Evolutionary conservation across 2,888 invertebrate species (phyloP).

Genomic region (Pycnomerus fuliginosus): DNA sequence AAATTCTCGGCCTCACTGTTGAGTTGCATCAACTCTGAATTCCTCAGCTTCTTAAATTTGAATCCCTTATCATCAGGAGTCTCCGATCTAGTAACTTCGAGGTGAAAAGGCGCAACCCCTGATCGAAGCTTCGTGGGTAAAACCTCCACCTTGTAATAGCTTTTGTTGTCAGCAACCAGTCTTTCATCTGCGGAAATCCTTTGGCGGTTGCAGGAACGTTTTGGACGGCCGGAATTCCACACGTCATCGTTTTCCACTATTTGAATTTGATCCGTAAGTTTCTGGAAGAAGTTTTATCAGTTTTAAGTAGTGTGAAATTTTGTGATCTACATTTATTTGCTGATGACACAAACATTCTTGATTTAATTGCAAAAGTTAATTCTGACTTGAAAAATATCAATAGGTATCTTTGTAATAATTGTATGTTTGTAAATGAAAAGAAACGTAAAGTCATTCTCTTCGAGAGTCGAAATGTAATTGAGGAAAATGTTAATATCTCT

Average conservation of each 20-base stretch:
- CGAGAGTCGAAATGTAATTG: too few species aligned
- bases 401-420: too few species aligned
- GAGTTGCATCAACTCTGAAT: constrained; percentile 71
- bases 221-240: constrained; percentile 48
- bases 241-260: constrained; percentile 35
- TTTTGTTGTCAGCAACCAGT: constrained; percentile 54
- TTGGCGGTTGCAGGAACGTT: constrained; percentile 43
- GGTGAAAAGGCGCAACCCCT: constrained; percentile 40
- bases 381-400: too few species aligned
- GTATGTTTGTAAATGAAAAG: too few species aligned
- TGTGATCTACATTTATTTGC: too few species aligned
- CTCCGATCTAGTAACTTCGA: constrained; percentile 28
- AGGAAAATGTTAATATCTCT: too few species aligned
- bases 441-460: too few species aligned
- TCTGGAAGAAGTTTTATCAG: constrained; percentile 30
- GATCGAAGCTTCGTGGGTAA: constrained; percentile 68
- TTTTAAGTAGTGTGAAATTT: too few species aligned
- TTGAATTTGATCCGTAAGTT: constrained; percentile 29
- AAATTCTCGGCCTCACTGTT: constrained; percentile 87
- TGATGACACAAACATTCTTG: too few species aligned
- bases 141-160: constrained; percentile 73
- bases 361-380: too few species aligned
- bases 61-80: constrained; percentile 55
- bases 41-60: constrained; percentile 72
- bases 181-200: constrained; percentile 56